Percentiles rank a stretch among this genome's conserved stretches.
phyloP scores from a whole-genome alignment of 2,888 invertebrate species.

The Spodoptera exigua region DNA sequence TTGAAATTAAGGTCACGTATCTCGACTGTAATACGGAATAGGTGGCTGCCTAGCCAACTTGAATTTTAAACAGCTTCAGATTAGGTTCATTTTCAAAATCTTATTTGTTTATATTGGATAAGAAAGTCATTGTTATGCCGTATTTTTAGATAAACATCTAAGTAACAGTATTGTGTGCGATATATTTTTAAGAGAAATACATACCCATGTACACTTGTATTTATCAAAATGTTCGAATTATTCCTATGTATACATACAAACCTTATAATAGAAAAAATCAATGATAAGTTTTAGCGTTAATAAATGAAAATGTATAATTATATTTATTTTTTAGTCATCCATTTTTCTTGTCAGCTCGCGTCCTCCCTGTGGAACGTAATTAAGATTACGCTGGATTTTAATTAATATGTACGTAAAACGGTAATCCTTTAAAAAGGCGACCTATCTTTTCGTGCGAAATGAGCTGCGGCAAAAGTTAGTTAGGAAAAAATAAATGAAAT shows the following conservation, averaged over 20 bases:
- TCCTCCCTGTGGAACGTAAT: conserved; percentile 3
- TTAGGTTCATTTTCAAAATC: conserved; percentile 12
- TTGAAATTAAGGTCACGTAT: conserved; percentile 43
- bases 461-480: conserved; percentile 29
- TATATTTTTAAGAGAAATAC: too few relatives aligned
- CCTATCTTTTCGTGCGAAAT: conserved; percentile 29
- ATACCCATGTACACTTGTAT: too few relatives aligned
- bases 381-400: conserved; percentile 26
- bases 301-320: too few relatives aligned
- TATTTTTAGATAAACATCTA: too few relatives aligned
- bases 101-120: not conserved
- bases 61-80: conserved; percentile 27
- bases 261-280: too few relatives aligned
- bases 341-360: not conserved
- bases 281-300: too few relatives aligned
- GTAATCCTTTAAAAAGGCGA: conserved; percentile 11
- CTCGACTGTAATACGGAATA: conserved; percentile 15
- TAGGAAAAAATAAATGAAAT: conserved; percentile 35
- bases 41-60: conserved; percentile 1
- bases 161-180: too few relatives aligned
- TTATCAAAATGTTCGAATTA: too few relatives aligned
- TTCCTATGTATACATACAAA: too few relatives aligned
- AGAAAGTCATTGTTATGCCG: not conserved
- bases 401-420: conserved; percentile 29
- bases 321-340: too few relatives aligned